Evolutionary conservation across 1,140 invertebrate species (phyloP).

Genomic region (Scylla paramamosain): DNA sequence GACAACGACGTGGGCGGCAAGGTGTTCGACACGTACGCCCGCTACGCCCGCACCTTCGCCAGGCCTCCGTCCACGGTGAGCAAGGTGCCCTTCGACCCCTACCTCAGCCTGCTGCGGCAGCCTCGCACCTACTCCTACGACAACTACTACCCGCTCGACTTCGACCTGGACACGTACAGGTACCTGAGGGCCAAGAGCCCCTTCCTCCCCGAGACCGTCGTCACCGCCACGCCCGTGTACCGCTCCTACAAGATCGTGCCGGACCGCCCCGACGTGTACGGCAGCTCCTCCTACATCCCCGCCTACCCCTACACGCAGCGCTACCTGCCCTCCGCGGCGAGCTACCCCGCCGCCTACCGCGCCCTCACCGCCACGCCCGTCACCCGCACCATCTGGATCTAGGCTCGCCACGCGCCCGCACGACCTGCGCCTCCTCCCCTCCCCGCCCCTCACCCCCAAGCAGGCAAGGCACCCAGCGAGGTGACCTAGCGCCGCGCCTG

Average conservation of each 20-base stretch:
- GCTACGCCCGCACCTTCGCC: constrained; percentile 26
- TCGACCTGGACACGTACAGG: constrained; percentile 64
- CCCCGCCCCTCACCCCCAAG: neutral
- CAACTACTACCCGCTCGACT: constrained; percentile 53
- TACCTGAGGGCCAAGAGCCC: constrained; percentile 55
- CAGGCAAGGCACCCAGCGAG: neutral
- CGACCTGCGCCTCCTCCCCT: no score
- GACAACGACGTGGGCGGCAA: constrained; percentile 45
- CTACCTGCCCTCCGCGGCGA: constrained; percentile 51
- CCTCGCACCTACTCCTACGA: constrained; percentile 56
- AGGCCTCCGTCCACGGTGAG: neutral
- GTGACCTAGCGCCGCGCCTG: neutral
- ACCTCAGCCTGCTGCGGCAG: constrained; percentile 14
- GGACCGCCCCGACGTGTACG: constrained; percentile 37
- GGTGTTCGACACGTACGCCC: constrained; percentile 67
- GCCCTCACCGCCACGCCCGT: constrained; percentile 4
- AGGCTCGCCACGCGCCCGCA: neutral
- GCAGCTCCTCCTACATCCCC: constrained; percentile 30
- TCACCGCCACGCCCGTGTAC: constrained; percentile 29
- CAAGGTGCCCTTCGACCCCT: neutral
- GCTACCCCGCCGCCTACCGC: constrained; percentile 50
- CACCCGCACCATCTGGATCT: constrained; percentile 15
- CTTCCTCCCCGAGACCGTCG: neutral
- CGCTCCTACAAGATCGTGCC: constrained; percentile 57
- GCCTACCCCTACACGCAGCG: constrained; percentile 64